Base-by-base conservation (phyloP, 2,888 invertebrate species). In the Pyrocoelia pectoralis region DNA sequence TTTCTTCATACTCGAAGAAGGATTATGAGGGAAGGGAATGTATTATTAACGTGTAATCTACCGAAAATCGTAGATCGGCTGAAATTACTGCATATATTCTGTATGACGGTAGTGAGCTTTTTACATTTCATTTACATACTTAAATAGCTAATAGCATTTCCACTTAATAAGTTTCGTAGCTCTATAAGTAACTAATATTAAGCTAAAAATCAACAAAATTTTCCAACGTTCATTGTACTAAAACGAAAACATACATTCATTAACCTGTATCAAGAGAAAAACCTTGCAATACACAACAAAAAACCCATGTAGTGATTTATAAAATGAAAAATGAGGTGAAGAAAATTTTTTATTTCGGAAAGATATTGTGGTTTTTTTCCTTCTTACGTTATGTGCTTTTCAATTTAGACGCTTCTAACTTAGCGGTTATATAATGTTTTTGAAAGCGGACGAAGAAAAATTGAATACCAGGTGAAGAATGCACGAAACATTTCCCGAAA, bases 401-500 rank as follows among this genome's bases (percentile, higher is more conserved):
- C 70, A 73, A 71, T 73, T 72, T 71, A 68, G 68, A 61, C 68
- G 67, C 67, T 68, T 70, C 67, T 67, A 70, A 70, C 59, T 69
- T 68, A 61, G 65, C 64, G 70, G 66, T 68, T 70, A 68, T 33
- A 33, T 71, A 70, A 71, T 70, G 72, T 72, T 72, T 33, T 71
- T 72, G 69, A 68, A 71, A 71, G 65, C 58, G 58, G 58, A 61
- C 68, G 65, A 56, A 61, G 65, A 73, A 70, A 70, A 70, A 70
- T 68, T 67, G 65, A 68, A 70, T 70, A 65, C 63, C 72, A 71
- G 70, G 72, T 73, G 72, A 74, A 73, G 71, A 73, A 73, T 74
- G 72, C 69, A 69, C 68, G 72, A 73, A 73, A 74, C 72, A 72
- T 73, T 73, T 74, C 72, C 72, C 69, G 72, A 72, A 73, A 73